These are phyloP conservation scores for Fragum sueziense DNA, from an alignment of 2,888 invertebrate genomes.

Conservation along the genomic window DNA sequence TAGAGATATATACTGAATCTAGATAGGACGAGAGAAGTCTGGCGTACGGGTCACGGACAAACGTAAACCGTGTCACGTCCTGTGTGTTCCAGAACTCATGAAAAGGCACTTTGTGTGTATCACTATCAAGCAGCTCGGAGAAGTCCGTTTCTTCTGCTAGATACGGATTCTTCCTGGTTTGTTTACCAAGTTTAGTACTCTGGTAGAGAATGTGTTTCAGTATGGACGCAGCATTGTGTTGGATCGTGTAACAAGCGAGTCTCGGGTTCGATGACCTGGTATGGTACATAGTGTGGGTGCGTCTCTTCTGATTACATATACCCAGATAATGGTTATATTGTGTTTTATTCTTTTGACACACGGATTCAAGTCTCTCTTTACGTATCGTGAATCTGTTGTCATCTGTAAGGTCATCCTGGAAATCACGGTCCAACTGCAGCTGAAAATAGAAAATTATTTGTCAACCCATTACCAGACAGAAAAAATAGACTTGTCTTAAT, in stretches of 20 bases:
- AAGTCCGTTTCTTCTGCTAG: constrained; percentile 12
- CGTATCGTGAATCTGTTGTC: neutral
- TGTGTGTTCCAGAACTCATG: constrained; percentile 7
- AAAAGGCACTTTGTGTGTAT: constrained; percentile 1
- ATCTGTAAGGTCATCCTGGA: neutral
- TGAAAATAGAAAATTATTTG: neutral
- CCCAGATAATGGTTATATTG: neutral
- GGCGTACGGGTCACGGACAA: constrained; percentile 9
- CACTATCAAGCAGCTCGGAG: neutral
- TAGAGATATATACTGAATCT: constrained; percentile 10
- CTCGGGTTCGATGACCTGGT: neutral
- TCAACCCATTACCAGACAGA: neutral
- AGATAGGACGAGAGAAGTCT: constrained; percentile 11
- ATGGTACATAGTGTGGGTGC: constrained; percentile 4
- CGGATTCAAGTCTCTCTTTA: neutral
- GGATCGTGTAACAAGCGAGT: neutral
- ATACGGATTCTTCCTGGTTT: neutral
- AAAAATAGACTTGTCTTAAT: too few relatives aligned
- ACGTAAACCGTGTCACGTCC: neutral
- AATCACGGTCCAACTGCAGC: neutral
- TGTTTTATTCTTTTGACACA: neutral
- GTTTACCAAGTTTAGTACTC: neutral
- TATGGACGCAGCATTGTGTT: constrained; percentile 5
- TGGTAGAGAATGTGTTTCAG: neutral
- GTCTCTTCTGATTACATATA: neutral